These are phyloP conservation scores for Tanypteryx hageni DNA, from an alignment of 2,888 invertebrate genomes.

Conservation along the genomic window DNA sequence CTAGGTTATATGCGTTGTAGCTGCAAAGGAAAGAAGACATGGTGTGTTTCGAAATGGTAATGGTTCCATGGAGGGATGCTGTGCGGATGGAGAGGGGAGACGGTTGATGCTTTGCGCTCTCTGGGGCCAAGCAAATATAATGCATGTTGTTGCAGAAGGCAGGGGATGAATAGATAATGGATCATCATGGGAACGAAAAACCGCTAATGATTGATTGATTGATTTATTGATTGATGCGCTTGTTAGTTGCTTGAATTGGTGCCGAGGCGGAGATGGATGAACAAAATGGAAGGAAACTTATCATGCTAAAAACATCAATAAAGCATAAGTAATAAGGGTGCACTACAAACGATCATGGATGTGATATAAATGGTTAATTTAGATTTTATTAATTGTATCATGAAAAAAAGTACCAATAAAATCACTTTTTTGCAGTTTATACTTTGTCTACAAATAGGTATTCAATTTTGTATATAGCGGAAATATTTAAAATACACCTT, in stretches of 20 bases:
- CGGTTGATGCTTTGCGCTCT: neutral
- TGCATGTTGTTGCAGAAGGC: neutral
- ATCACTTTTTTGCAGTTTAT: too few relatives aligned
- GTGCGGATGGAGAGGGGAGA: neutral
- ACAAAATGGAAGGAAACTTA: neutral
- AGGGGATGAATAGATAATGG: neutral
- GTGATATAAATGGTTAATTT: too few relatives aligned
- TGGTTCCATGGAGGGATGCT: neutral
- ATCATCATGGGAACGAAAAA: neutral
- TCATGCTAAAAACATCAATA: too few relatives aligned
- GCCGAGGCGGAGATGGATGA: neutral
- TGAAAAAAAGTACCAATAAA: too few relatives aligned
- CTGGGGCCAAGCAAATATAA: neutral
- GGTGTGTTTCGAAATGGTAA: neutral
- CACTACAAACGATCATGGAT: too few relatives aligned
- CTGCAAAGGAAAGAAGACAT: neutral
- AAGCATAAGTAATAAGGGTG: too few relatives aligned
- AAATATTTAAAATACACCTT: too few relatives aligned
- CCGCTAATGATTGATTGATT: constrained; percentile 18
- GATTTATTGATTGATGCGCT: constrained; percentile 14
- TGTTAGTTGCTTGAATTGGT: constrained; percentile 5
- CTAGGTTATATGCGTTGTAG: neutral
- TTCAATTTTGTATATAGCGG: too few relatives aligned
- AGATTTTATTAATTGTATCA: too few relatives aligned
- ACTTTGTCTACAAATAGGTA: too few relatives aligned